Base-by-base conservation (phyloP, 2,888 invertebrate species). In the Meghimatium bilineatum region DNA sequence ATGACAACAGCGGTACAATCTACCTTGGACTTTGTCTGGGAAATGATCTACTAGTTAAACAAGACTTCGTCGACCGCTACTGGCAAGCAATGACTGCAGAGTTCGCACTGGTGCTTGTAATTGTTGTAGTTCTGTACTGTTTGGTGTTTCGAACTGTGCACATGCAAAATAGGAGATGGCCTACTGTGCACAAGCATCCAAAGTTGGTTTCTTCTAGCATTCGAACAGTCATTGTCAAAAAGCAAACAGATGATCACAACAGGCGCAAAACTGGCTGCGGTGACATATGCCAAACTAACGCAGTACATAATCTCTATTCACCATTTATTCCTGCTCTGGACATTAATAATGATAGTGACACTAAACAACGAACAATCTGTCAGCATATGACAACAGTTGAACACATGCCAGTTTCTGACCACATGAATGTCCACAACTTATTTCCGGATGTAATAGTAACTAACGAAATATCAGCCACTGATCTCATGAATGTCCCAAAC, bases 41-140 rank as follows among this genome's bases (percentile, higher is more conserved):
- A 0, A 89, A 89, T 78, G 87, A 88, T 29, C 76, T 85, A 26
- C 85, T 87, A 23, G 88, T 90, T 17, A 82, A 85, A 26, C 77
- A 75, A 1, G 32, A 81, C 1, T 71, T 60, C 23, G 76, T 87
- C 17, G 76, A 87, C n/a, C 81, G 86, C 26, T 89, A 89, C 87
- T 89, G 89, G 89, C 82, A 87, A 36, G 87, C 89, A 23, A 78
- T 90, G 26, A 88, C 89, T 0, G 83, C 87, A 12, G 72, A 90
- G 32, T 91, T 91, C 72, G 71, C 86, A 14, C 26, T 89, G 20
- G 86, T 91, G 78, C 88, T 89, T 23, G 23, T 90, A 6, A 80
- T 80, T 29, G 87, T 91, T 20, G 84, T 89, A 6, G 85, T 88
- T 29, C 84, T 91, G 56, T 91, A 91, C 77, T 71, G 38, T 12